These are phyloP conservation scores for Illadopsis cleaveri DNA, from an alignment of 2,113 vertebrate species.

Conservation along the genomic window DNA sequence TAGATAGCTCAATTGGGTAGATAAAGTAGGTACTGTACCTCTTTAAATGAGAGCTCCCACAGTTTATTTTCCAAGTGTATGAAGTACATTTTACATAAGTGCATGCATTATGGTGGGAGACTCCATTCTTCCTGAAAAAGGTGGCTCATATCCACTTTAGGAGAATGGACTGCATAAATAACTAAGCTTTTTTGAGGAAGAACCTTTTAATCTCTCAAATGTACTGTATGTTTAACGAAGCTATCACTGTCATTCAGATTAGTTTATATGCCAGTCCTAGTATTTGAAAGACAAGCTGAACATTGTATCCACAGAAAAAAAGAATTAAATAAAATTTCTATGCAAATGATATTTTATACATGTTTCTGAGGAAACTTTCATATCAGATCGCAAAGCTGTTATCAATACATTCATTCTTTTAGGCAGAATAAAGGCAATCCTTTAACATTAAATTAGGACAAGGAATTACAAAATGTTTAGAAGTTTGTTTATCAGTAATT, in stretches of 20 bases:
- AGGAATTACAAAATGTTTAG: background rate
- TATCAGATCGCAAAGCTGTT: background rate
- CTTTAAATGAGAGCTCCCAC: background rate
- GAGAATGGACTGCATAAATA: background rate
- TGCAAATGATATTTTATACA: background rate
- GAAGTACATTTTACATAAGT: background rate
- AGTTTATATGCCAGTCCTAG: background rate
- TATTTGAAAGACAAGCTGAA: background rate
- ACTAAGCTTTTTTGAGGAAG: background rate
- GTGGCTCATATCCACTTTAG: background rate
- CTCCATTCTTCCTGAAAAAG: background rate
- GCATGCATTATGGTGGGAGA: background rate
- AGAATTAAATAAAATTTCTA: background rate
- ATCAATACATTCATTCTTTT: background rate
- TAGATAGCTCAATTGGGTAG: background rate
- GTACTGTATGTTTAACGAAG: background rate
- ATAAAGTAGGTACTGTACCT: background rate
- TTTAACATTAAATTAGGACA: background rate
- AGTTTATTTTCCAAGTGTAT: background rate
- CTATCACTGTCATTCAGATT: background rate
- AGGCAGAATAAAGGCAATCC: background rate
- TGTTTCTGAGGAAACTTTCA: background rate
- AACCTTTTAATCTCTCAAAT: background rate
- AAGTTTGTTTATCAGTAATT: background rate
- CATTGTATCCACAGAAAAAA: background rate